Percentiles rank a stretch among this genome's conserved stretches.
Evolutionary conservation across 37 sponge, comb jelly and placozoan genomes (phyloP).

Genomic region (Spongilla lacustris): DNA sequence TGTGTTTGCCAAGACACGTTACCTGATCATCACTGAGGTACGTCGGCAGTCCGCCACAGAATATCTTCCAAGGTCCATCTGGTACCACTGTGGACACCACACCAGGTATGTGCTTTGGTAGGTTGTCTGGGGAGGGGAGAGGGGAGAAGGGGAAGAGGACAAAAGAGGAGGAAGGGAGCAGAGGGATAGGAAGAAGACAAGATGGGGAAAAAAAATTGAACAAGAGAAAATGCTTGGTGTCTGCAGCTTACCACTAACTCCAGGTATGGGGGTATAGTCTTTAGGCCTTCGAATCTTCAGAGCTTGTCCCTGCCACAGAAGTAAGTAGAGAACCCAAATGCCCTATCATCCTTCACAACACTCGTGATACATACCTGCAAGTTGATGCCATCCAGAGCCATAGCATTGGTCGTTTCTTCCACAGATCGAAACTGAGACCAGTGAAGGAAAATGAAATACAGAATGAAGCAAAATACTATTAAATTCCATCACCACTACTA

Average conservation of each 20-base stretch:
- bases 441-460: neutral
- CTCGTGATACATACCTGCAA: conserved; percentile 53
- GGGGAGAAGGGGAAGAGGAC: neutral
- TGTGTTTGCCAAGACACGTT: neutral
- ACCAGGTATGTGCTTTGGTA: conserved; percentile 78
- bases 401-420: conserved; percentile 95
- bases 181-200: neutral
- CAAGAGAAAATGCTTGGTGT: neutral
- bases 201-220: neutral
- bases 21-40: conserved; percentile 99
- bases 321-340: neutral
- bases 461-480: neutral
- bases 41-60: conserved; percentile 96
- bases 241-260: conserved; percentile 55
- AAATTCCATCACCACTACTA: too few species aligned
- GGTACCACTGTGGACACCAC: conserved; percentile 96
- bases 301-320: conserved; percentile 73
- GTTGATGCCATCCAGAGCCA: conserved; percentile 99
- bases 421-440: conserved; percentile 92
- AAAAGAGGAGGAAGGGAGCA: neutral
- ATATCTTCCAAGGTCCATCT: conserved; percentile 94
- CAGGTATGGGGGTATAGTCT: conserved; percentile 93
- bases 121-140: conserved; percentile 1
- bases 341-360: neutral
- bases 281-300: conserved; percentile 97